These are phyloP conservation scores for Drosophila merina DNA, from an alignment of 2,888 invertebrate species.

Conservation along the genomic window DNA sequence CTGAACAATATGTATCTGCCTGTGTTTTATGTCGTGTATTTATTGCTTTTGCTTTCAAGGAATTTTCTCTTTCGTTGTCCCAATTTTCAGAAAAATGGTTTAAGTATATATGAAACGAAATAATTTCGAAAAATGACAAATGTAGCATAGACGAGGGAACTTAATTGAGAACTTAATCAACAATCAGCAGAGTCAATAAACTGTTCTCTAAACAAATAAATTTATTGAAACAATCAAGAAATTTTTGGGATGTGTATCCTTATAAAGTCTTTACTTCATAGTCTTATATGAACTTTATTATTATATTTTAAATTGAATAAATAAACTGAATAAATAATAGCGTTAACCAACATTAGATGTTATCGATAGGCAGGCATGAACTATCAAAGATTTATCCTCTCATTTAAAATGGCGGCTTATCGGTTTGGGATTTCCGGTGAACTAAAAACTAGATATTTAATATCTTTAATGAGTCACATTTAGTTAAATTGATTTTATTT, in stretches of 20 bases:
- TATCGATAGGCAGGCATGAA: background rate
- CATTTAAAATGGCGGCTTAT: background rate
- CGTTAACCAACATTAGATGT: background rate
- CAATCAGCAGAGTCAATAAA: constrained; percentile 41
- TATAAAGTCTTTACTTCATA: background rate
- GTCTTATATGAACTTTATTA: background rate
- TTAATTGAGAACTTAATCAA: constrained; percentile 30
- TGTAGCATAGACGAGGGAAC: background rate
- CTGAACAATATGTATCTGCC: constrained; percentile 5
- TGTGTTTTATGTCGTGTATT: constrained; percentile 24
- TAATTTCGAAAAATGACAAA: constrained; percentile 8
- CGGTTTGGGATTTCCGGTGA: background rate
- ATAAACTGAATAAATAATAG: background rate
- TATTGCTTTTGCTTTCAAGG: constrained; percentile 46
- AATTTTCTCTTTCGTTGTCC: constrained; percentile 55
- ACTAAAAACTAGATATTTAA: background rate
- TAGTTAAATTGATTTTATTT: too few species aligned
- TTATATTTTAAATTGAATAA: too few species aligned
- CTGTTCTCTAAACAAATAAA: constrained; percentile 53
- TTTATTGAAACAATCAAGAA: constrained; percentile 10
- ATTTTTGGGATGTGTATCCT: background rate
- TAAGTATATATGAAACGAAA: background rate
- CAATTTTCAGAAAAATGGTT: constrained; percentile 38
- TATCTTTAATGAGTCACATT: too few species aligned
- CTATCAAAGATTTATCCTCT: background rate